phyloP scores from a whole-genome alignment of 2,888 invertebrate genomes.

The Steinernema hermaphroditum region DNA sequence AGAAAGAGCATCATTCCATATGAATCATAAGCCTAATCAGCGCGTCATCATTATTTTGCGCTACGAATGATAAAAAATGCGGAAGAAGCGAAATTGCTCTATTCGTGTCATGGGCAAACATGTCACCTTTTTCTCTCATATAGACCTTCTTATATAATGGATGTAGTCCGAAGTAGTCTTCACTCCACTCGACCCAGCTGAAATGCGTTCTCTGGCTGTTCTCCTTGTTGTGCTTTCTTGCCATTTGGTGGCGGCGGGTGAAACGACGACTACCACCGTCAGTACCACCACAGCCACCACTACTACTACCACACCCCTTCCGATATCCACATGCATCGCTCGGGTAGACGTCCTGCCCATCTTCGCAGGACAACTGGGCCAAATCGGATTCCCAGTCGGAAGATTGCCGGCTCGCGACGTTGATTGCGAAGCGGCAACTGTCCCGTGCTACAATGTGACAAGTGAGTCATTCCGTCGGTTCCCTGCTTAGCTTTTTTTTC shows the following conservation, averaged over 20 bases:
- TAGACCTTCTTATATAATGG: too few relatives aligned
- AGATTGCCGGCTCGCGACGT: neutral
- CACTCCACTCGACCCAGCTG: too few relatives aligned
- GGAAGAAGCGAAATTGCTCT: too few relatives aligned
- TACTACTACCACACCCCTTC: neutral
- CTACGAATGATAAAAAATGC: too few relatives aligned
- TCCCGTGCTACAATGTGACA: neutral
- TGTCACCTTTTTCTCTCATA: too few relatives aligned
- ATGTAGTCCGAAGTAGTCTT: too few relatives aligned
- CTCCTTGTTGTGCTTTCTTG: neutral
- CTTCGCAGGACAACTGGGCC: neutral
- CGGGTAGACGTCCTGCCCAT: neutral
- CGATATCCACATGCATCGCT: neutral
- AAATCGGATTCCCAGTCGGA: neutral
- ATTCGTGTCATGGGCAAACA: too few relatives aligned
- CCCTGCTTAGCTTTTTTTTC: neutral
- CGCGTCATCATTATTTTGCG: too few relatives aligned
- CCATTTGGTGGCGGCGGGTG: neutral
- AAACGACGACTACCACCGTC: neutral
- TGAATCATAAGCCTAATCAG: too few relatives aligned
- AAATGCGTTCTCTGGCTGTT: too few relatives aligned
- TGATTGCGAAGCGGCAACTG: neutral
- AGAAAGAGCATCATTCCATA: too few relatives aligned
- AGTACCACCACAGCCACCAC: neutral
- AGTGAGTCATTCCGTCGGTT: neutral